Evolutionary conservation across 2,888 invertebrate genomes (phyloP).

Genomic region (Salticus scenicus): DNA sequence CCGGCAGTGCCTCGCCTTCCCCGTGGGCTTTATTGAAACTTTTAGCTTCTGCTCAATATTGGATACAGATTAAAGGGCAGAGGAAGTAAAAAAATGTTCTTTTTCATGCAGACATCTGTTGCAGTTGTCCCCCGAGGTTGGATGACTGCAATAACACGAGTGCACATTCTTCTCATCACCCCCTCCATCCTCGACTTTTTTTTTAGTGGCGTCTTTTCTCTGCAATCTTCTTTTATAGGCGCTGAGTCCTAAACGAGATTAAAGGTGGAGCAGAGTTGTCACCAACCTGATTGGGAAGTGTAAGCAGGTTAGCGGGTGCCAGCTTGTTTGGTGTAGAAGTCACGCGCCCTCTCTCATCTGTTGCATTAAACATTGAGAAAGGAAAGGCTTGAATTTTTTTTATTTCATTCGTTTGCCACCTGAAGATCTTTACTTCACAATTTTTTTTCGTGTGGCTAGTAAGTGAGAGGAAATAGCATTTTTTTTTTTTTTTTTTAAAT

Average conservation of each 20-base stretch:
- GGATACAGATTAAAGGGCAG: slow-evolving; percentile 48
- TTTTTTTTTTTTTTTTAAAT: neutral
- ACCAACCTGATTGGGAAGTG: slow-evolving; percentile 65
- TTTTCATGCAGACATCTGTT: slow-evolving; percentile 30
- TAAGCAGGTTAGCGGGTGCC: slow-evolving; percentile 57
- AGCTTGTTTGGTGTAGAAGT: slow-evolving; percentile 54
- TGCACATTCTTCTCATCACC: slow-evolving; percentile 50
- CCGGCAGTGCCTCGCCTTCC: slow-evolving; percentile 16
- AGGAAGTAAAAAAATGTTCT: slow-evolving; percentile 14
- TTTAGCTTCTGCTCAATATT: slow-evolving; percentile 63
- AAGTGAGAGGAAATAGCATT: slow-evolving; percentile 15
- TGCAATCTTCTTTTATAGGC: slow-evolving; percentile 26
- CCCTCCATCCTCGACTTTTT: slow-evolving; percentile 7
- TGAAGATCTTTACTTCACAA: slow-evolving; percentile 25
- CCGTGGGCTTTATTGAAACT: slow-evolving; percentile 53
- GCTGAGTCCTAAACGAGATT: slow-evolving; percentile 60
- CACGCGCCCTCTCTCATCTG: slow-evolving; percentile 55
- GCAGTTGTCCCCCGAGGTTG: slow-evolving; percentile 18
- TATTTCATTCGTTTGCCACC: slow-evolving; percentile 31
- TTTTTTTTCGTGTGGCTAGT: slow-evolving; percentile 34
- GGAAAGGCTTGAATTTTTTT: slow-evolving; percentile 12
- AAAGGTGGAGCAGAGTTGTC: slow-evolving; percentile 64
- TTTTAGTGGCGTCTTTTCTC: slow-evolving; percentile 19
- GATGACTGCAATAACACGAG: slow-evolving; percentile 54
- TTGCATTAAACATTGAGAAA: slow-evolving; percentile 66